phyloP scores from a whole-genome alignment of 2,113 vertebrate genomes.

The Shinisaurus crocodilurus region DNA sequence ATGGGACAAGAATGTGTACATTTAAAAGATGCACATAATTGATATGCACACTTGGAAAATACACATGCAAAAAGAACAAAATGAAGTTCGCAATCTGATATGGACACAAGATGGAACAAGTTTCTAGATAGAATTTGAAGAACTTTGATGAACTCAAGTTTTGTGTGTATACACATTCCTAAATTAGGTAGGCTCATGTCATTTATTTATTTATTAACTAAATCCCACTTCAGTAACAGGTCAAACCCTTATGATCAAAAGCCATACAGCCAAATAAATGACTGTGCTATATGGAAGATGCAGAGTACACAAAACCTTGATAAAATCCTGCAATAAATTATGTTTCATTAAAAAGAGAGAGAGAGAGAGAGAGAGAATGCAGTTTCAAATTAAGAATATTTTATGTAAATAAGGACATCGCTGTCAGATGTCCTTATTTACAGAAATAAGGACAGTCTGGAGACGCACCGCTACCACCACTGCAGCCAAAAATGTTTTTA shows the following conservation, averaged over 20 bases:
- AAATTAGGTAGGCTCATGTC: not conserved
- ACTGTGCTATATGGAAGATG: not conserved
- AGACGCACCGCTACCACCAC: conserved; percentile 59
- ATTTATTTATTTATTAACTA: not conserved
- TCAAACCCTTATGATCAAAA: conserved; percentile 36
- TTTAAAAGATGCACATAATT: no score
- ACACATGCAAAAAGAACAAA: no score
- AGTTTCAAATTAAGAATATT: conserved; percentile 53
- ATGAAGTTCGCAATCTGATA: no score
- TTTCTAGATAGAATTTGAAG: no score
- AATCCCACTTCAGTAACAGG: not conserved
- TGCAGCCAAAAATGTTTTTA: not conserved
- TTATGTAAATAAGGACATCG: conserved; percentile 43
- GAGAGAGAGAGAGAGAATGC: conserved; percentile 1
- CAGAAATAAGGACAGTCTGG: no score
- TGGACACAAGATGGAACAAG: no score
- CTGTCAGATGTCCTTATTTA: no score
- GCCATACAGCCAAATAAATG: conserved; percentile 15
- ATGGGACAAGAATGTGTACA: no score
- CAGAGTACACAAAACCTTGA: conserved; percentile 41
- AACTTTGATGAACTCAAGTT: no score
- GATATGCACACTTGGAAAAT: no score
- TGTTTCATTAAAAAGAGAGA: conserved; percentile 27
- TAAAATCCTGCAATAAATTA: conserved; percentile 17
- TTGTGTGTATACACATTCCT: no score